Evolutionary conservation across 2,888 invertebrate species (phyloP).

Genomic region (Cephus pulcher): DNA sequence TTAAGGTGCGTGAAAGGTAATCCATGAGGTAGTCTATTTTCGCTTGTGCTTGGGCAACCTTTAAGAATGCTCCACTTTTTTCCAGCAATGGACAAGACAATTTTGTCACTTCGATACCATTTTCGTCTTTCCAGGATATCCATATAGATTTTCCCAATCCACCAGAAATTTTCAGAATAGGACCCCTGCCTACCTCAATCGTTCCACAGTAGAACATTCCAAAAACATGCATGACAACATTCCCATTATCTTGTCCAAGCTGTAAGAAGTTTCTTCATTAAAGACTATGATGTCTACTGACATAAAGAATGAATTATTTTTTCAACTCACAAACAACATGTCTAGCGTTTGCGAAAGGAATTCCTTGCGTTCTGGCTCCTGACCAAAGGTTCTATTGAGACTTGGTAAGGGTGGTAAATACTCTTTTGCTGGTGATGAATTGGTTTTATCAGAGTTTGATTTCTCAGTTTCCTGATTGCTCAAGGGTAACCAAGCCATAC

Average conservation of each 20-base stretch:
- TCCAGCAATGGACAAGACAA: conserved; percentile 57
- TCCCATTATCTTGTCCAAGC: conserved; percentile 81
- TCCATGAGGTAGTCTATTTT: conserved; percentile 72
- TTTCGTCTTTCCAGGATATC: conserved; percentile 50
- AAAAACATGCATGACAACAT: conserved; percentile 77
- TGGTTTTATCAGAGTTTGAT: not conserved
- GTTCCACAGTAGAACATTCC: conserved; percentile 86
- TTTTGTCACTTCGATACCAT: conserved; percentile 48
- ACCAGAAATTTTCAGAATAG: conserved; percentile 56
- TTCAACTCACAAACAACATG: conserved; percentile 61
- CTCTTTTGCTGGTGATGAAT: conserved; percentile 45
- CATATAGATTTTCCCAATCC: conserved; percentile 57
- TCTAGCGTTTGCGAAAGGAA: conserved; percentile 67
- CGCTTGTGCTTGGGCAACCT: conserved; percentile 62
- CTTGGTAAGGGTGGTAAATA: conserved; percentile 69
- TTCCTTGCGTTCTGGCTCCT: conserved; percentile 61
- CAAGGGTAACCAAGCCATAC: conserved; percentile 76
- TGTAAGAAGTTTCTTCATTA: conserved; percentile 72
- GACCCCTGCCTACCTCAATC: conserved; percentile 64
- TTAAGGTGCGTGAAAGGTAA: conserved; percentile 80
- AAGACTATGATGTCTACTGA: not conserved
- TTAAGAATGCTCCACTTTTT: conserved; percentile 55
- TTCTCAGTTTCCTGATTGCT: conserved; percentile 33
- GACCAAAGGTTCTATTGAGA: conserved; percentile 64
- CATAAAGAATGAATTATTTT: conserved; percentile 59